Percentiles rank a stretch among this genome's conserved stretches.
Conservation (phyloP, 1,140 invertebrate species). For the Pteromalus puparum region DNA sequence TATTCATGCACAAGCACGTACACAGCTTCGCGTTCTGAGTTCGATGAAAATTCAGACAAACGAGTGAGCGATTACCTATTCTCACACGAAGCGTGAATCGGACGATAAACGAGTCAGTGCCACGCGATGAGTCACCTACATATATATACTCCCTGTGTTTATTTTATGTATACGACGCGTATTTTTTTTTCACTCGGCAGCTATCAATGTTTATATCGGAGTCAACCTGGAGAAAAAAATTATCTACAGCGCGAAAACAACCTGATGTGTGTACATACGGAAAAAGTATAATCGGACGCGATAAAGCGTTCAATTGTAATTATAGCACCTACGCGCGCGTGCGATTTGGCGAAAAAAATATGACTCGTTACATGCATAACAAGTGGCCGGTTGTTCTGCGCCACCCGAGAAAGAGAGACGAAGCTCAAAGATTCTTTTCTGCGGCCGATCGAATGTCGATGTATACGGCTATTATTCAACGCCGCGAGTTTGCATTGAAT, state of each 20-base stretch:
- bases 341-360: constrained; percentile 19
- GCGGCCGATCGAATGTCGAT: not conserved
- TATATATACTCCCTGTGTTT: not conserved
- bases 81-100: not conserved
- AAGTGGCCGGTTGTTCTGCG: not conserved
- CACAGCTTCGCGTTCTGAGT: not conserved
- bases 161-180: not conserved
- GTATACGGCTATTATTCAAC: not conserved
- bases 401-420: not conserved
- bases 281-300: not conserved
- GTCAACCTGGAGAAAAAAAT: not conserved
- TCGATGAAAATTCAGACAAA: not conserved
- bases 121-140: not conserved
- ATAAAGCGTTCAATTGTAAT: not conserved
- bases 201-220: not conserved
- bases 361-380: constrained; percentile 14
- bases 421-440: not conserved
- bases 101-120: not conserved
- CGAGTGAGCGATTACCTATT: not conserved
- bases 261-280: no score
- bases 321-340: not conserved
- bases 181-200: not conserved
- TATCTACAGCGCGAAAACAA: not conserved
- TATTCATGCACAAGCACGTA: not conserved
- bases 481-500: no score